Evolutionary conservation across 2,888 invertebrate genomes (phyloP), one percentile per base, ranked within the genome.

Genomic region (Margaritifera margaritifera): DNA sequence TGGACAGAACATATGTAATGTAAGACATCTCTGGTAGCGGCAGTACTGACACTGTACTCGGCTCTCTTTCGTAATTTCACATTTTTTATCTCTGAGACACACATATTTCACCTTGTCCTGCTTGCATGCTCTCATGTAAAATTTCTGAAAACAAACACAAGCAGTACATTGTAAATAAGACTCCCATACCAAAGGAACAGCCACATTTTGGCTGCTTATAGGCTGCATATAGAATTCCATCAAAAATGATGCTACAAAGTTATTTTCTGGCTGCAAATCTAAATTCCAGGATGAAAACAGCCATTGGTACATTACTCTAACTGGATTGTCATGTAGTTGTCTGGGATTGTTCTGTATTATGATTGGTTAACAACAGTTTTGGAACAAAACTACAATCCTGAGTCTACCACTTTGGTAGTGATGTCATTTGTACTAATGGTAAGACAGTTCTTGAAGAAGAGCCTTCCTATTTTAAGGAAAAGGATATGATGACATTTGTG

Each of bases 41-140:
- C 89, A 89, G 75, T 78, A 87, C 76, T 89, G 89, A 72, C 89
- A 89, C 71, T 88, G 87, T 19, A 89, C 88, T 57, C 89, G 78
- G 25, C 85, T 88, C 62, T 88, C 88, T 72, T 87, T 88, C 6
- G 85, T 87, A n/a, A 89, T 87, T 18, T 71, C 75, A 76, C 89
- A 89, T 27, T 80, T 74, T 56, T 85, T 79, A 55, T 84, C 83
- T 60, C 86, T 81, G 8, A 86, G 79, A 74, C 89, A 89, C 19
- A 82, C 80, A 78, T 85, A 89, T 68, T 83, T 83, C 67, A 83
- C 73, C 57, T 82, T 83, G 25, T 84, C 85, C 53, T 83, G 80
- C 75, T 88, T 88, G 61, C 84, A 81, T 50, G 88, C 87, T 58
- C 89, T 81, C 71, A 89, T 86, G 75, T 86, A 89, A 73, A 89